Percentiles rank a stretch among this genome's conserved stretches.
Evolutionary conservation across 2,113 vertebrate species (phyloP).

Genomic region (Rhizomys pruinosus): DNA sequence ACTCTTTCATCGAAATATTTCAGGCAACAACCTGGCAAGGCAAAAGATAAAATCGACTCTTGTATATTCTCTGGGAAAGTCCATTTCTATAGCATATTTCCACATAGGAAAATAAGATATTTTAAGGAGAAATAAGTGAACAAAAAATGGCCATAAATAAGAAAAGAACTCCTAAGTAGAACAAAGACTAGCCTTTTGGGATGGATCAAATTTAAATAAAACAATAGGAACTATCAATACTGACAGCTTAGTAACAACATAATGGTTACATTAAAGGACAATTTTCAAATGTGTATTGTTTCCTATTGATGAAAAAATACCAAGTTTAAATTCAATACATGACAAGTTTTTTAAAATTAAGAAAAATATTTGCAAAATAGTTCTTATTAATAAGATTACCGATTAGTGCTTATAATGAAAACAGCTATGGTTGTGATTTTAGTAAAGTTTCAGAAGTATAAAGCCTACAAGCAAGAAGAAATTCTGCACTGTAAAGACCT

Average conservation of each 20-base stretch:
- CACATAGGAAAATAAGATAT: not conserved
- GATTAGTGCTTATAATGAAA: too few relatives aligned
- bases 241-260: not conserved
- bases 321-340: slow-evolving; percentile 47
- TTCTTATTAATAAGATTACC: not conserved
- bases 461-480: slow-evolving; percentile 1
- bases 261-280: not conserved
- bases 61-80: not conserved
- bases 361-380: slow-evolving; percentile 27
- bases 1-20: not conserved
- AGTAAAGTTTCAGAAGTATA: not conserved
- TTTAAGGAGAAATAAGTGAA: not conserved
- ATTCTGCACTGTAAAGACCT: slow-evolving; percentile 41
- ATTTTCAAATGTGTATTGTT: not conserved
- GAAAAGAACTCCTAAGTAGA: not conserved
- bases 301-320: slow-evolving; percentile 30
- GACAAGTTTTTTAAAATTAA: slow-evolving; percentile 19
- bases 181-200: not conserved
- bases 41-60: slow-evolving; percentile 19
- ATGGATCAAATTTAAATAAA: not conserved
- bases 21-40: not conserved
- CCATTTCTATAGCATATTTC: not conserved
- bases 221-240: not conserved
- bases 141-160: not conserved
- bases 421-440: not conserved